Percentiles rank a stretch among this genome's conserved stretches.
Conservation (phyloP, 2,113 vertebrate genomes). For the Chaetorhynchus papuensis region DNA sequence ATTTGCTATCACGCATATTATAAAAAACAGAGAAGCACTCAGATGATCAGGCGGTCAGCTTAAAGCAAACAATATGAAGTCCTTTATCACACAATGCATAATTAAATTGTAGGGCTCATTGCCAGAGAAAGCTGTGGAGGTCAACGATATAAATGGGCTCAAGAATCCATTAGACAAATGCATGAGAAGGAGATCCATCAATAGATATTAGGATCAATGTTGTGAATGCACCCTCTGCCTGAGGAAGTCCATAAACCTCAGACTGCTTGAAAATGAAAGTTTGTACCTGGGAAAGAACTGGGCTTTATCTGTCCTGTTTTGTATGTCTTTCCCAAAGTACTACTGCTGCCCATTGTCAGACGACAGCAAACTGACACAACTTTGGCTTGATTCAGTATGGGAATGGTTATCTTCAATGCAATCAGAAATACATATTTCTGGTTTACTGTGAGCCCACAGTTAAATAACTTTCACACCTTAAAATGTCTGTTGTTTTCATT, state of each 20-base stretch:
- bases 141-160: conserved; percentile 23
- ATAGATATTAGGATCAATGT: conserved; percentile 28
- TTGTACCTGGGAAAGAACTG: background rate
- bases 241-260: background rate
- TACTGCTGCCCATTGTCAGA: background rate
- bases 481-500: background rate
- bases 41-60: background rate
- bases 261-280: background rate
- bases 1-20: background rate
- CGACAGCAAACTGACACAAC: background rate
- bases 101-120: conserved; percentile 27
- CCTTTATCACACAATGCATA: conserved; percentile 32
- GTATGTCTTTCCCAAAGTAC: background rate
- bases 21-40: background rate
- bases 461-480: background rate
- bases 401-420: background rate
- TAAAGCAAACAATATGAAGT: conserved; percentile 11
- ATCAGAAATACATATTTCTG: background rate
- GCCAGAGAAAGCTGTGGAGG: conserved; percentile 21
- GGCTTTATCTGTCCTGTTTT: background rate
- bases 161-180: conserved; percentile 53
- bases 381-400: background rate
- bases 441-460: background rate
- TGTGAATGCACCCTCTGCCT: conserved; percentile 3
- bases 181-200: conserved; percentile 17